Percentiles rank a stretch among this genome's conserved stretches.
Conservation (phyloP, 2,797 vertebrate species). For the Microcaecilia unicolor region DNA sequence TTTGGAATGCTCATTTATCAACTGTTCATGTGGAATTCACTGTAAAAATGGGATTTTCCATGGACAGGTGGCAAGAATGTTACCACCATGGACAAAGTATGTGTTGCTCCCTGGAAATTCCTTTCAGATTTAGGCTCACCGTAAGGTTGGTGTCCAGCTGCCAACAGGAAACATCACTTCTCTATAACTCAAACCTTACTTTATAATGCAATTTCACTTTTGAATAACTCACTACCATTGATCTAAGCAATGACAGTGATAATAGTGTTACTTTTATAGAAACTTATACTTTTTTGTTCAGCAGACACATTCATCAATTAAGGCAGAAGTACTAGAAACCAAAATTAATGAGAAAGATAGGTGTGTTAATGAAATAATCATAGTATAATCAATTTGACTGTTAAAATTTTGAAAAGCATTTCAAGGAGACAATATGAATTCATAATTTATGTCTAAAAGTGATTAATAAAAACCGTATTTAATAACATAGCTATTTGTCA, state of each 20-base stretch:
- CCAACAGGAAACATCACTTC: conserved; percentile 4
- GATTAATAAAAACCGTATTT: conserved; percentile 77
- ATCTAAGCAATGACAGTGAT: conserved; percentile 68
- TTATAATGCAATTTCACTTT: conserved; percentile 48
- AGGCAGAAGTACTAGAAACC: conserved; percentile 58
- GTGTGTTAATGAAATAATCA: conserved; percentile 81
- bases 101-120: too few species aligned
- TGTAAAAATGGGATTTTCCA: too few species aligned
- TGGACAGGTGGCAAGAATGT: too few species aligned
- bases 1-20: too few species aligned
- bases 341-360: conserved; percentile 78
- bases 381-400: conserved; percentile 79
- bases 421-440: conserved; percentile 66
- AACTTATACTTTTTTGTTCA: conserved; percentile 57
- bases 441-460: conserved; percentile 71
- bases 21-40: too few species aligned
- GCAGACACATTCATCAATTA: conserved; percentile 75
- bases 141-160: conserved; percentile 11
- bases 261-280: conserved; percentile 65
- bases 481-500: conserved; percentile 77
- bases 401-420: conserved; percentile 75
- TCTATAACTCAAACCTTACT: conserved; percentile 25
- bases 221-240: conserved; percentile 57
- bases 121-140: neutral
- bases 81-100: too few species aligned